A percentile compares a stretch with the other conserved stretches of the same genome.
These are phyloP conservation scores for Rhodeus uyekii DNA, from an alignment of 2,797 vertebrate genomes.

Conservation along the genomic window DNA sequence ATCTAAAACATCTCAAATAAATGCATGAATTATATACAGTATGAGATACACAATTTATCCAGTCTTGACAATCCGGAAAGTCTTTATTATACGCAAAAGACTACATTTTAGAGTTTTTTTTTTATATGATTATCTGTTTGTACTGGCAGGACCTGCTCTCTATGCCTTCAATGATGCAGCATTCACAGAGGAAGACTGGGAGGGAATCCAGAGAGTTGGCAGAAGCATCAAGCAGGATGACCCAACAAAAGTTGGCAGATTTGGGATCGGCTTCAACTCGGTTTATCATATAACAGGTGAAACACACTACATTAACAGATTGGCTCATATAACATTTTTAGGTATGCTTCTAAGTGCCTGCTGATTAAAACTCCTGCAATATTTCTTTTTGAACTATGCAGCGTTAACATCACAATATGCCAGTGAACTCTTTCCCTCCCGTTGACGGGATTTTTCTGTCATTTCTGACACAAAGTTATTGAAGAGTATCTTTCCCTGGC, in stretches of 20 bases:
- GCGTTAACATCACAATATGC: too few relatives aligned
- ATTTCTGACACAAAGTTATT: too few relatives aligned
- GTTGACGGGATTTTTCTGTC: too few relatives aligned
- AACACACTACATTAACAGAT: background rate
- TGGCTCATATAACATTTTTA: accelerated
- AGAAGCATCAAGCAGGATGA: slow-evolving; percentile 81
- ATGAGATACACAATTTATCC: background rate
- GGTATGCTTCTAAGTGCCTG: background rate
- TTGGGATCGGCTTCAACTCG: slow-evolving; percentile 88
- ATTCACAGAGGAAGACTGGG: slow-evolving; percentile 83
- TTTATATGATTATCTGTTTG: background rate
- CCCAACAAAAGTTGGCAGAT: slow-evolving; percentile 82
- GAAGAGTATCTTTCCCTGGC: too few relatives aligned
- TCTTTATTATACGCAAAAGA: background rate
- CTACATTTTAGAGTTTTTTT: background rate
- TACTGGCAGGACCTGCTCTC: slow-evolving; percentile 80
- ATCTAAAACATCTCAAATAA: background rate
- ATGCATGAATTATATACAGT: background rate
- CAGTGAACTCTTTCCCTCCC: too few relatives aligned
- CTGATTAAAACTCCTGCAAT: background rate
- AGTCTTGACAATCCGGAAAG: background rate
- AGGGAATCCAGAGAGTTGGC: slow-evolving; percentile 78
- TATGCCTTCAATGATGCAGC: slow-evolving; percentile 82
- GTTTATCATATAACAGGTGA: slow-evolving; percentile 87
- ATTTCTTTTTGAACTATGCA: too few relatives aligned